phyloP scores from a whole-genome alignment of 2,797 vertebrate species.

The Cynopterus sphinx region DNA sequence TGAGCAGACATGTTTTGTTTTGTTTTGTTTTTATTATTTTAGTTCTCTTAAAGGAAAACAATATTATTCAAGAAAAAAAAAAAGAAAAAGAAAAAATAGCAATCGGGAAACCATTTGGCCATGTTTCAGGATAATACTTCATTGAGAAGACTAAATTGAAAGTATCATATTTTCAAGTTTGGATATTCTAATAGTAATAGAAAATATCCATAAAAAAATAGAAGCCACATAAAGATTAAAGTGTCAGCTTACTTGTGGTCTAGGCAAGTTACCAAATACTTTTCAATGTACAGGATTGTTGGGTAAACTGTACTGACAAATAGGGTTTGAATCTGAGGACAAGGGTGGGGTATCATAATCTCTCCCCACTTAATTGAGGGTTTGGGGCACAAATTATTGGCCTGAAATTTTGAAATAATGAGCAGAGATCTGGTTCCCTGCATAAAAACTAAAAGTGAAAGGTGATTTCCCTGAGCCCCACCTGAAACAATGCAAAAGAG shows the following conservation, averaged over 20 bases:
- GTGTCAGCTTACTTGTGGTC: background rate
- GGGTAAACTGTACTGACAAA: background rate
- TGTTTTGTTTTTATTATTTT: background rate
- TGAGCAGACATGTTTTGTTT: background rate
- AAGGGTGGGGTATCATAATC: background rate
- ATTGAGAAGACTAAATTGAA: background rate
- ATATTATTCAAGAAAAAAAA: background rate
- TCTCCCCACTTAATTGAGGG: background rate
- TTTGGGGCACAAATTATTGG: background rate
- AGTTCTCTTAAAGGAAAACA: constrained; percentile 40
- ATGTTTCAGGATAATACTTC: background rate
- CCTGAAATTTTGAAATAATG: background rate
- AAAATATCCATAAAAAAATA: background rate
- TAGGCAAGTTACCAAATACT: background rate
- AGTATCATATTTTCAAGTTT: background rate
- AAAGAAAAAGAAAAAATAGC: background rate
- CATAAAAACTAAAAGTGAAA: background rate
- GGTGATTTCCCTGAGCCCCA: background rate
- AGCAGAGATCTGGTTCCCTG: background rate
- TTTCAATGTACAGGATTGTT: background rate
- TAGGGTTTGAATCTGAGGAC: background rate
- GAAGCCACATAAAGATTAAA: background rate
- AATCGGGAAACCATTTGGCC: background rate
- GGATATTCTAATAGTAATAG: background rate
- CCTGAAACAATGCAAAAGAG: background rate